phyloP scores from a whole-genome alignment of 1,140 invertebrate species.

The Helicoverpa armigera region DNA sequence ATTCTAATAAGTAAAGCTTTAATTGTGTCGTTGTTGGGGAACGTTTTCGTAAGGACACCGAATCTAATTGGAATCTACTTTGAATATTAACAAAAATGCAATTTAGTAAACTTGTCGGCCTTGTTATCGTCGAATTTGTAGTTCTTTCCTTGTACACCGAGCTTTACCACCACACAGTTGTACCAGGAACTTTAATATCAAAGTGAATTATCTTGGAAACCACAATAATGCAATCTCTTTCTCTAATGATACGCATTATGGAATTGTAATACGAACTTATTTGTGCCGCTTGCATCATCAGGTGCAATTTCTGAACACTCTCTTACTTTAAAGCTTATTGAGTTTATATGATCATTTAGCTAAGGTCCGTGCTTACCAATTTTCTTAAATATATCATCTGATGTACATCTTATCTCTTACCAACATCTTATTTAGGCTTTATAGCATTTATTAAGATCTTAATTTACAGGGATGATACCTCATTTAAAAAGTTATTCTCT shows the following conservation, averaged over 20 bases:
- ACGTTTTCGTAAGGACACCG: neutral
- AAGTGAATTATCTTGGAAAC: constrained; percentile 11
- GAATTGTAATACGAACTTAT: constrained; percentile 20
- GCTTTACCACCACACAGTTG: neutral
- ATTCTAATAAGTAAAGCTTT: constrained; percentile 24
- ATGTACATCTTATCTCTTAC: too few relatives aligned
- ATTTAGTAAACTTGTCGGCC: constrained; percentile 16
- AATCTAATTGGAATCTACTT: constrained; percentile 11
- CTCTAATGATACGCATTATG: constrained; percentile 40
- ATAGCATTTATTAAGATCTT: too few relatives aligned
- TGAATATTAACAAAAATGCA: constrained; percentile 6
- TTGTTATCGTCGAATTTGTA: constrained; percentile 6
- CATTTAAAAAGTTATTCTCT: too few relatives aligned
- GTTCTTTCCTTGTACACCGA: neutral
- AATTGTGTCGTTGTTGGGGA: neutral
- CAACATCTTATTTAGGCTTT: too few relatives aligned
- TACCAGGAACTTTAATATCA: neutral
- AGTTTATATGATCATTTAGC: constrained; percentile 10
- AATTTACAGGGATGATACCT: too few relatives aligned
- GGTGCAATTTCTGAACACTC: constrained; percentile 13
- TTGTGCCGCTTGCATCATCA: constrained; percentile 40
- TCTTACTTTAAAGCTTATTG: neutral
- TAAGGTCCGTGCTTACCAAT: too few relatives aligned
- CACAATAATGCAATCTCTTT: constrained; percentile 23
- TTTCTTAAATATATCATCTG: too few relatives aligned